phyloP scores from a whole-genome alignment of 1,140 invertebrate genomes.

The Pachypsylla venusta region DNA sequence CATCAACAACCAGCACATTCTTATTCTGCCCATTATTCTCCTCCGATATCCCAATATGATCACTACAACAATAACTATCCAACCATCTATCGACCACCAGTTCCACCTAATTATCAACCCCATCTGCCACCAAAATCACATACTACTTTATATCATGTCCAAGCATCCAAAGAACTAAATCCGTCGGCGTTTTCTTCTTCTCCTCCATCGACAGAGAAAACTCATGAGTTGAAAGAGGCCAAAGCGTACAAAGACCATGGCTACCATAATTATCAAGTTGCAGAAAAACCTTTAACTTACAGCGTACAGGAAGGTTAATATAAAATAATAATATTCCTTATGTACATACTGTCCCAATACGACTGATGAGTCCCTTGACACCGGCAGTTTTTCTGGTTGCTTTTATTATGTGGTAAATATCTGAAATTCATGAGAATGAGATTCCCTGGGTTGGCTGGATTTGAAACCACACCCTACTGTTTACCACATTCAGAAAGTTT shows the following conservation, averaged over 20 bases:
- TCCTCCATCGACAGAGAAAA: not conserved
- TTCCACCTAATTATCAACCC: not conserved
- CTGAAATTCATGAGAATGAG: too few relatives aligned
- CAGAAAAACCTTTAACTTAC: slow-evolving; percentile 1
- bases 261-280: slow-evolving; percentile 1
- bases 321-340: too few relatives aligned
- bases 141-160: not conserved
- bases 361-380: too few relatives aligned
- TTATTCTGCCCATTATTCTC: not conserved
- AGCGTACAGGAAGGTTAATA: not conserved
- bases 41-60: not conserved
- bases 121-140: not conserved
- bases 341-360: too few relatives aligned
- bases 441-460: too few relatives aligned
- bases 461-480: too few relatives aligned
- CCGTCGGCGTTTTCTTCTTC: too few relatives aligned
- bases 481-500: too few relatives aligned
- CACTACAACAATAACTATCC: slow-evolving; percentile 3
- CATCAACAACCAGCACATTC: not conserved
- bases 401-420: too few relatives aligned
- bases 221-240: not conserved
- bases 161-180: not conserved
- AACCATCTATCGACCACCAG: not conserved
- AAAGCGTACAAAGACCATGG: not conserved
- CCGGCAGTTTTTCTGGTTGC: too few relatives aligned